phyloP scores from a whole-genome alignment of 2,113 vertebrate genomes.

The Cisticola juncidis region DNA sequence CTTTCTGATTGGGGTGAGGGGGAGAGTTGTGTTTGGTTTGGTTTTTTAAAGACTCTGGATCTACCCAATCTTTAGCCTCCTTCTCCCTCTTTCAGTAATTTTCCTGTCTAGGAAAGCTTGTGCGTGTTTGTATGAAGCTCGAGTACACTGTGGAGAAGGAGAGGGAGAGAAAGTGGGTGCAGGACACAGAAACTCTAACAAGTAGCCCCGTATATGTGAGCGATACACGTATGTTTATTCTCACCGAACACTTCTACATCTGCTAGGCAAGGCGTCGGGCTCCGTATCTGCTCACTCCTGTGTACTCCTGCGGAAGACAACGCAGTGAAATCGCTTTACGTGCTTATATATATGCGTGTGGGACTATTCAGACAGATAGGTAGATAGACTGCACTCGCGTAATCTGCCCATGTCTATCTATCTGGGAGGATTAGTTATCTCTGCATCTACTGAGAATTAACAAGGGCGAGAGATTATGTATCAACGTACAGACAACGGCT shows the following conservation, averaged over 20 bases:
- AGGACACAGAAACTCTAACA: background rate
- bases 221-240: background rate
- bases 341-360: background rate
- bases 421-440: slow-evolving; percentile 60
- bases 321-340: background rate
- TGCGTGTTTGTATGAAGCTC: background rate
- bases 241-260: background rate
- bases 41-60: background rate
- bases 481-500: slow-evolving; percentile 1
- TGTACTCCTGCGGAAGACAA: background rate
- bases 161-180: background rate
- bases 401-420: slow-evolving; percentile 41
- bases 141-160: background rate
- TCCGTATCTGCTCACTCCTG: background rate
- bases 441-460: slow-evolving; percentile 60
- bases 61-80: background rate
- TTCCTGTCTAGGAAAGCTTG: background rate
- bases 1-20: background rate
- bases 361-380: background rate
- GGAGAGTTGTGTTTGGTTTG: background rate
- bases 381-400: slow-evolving; percentile 11
- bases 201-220: background rate
- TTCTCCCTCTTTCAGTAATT: background rate
- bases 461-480: slow-evolving; percentile 53
- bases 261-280: background rate